phyloP scores from a whole-genome alignment of 2,797 vertebrate genomes.

The Rhinogobio ventralis region DNA sequence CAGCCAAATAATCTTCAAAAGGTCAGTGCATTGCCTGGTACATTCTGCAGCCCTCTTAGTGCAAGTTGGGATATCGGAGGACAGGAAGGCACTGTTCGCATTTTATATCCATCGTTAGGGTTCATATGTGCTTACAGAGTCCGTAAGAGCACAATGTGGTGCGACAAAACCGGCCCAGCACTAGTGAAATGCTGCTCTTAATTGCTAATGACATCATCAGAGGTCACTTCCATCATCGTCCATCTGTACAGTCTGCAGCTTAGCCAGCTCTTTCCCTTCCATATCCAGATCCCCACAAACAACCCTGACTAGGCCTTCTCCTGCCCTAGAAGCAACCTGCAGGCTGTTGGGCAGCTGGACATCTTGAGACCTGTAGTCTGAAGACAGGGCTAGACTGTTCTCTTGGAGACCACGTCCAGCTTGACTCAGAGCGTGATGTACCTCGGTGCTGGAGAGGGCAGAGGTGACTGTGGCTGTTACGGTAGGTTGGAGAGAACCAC shows the following conservation, averaged over 20 bases:
- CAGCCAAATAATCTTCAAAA: slow-evolving; percentile 52
- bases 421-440: slow-evolving; percentile 81
- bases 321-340: slow-evolving; percentile 43
- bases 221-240: slow-evolving; percentile 97
- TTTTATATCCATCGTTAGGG: slow-evolving; percentile 40
- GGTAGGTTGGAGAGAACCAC: slow-evolving; percentile 84
- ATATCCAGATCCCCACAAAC: slow-evolving; percentile 92
- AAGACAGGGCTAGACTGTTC: slow-evolving; percentile 70
- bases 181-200: slow-evolving; percentile 47
- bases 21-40: slow-evolving; percentile 61
- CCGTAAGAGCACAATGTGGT: slow-evolving; percentile 34
- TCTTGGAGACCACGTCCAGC: slow-evolving; percentile 72
- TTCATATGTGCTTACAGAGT: slow-evolving; percentile 52
- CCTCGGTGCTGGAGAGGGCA: slow-evolving; percentile 82
- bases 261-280: slow-evolving; percentile 87
- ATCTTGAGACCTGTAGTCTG: slow-evolving; percentile 85
- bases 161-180: slow-evolving; percentile 44
- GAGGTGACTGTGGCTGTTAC: slow-evolving; percentile 85
- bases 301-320: slow-evolving; percentile 75
- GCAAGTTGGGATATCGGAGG: slow-evolving; percentile 55
- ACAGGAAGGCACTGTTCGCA: slow-evolving; percentile 61
- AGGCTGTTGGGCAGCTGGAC: slow-evolving; percentile 63
- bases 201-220: slow-evolving; percentile 71
- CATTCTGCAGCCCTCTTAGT: slow-evolving; percentile 61
- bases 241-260: slow-evolving; percentile 95